These are phyloP conservation scores for Austrofundulus limnaeus DNA, from an alignment of 2,113 vertebrate species.

Conservation along the genomic window DNA sequence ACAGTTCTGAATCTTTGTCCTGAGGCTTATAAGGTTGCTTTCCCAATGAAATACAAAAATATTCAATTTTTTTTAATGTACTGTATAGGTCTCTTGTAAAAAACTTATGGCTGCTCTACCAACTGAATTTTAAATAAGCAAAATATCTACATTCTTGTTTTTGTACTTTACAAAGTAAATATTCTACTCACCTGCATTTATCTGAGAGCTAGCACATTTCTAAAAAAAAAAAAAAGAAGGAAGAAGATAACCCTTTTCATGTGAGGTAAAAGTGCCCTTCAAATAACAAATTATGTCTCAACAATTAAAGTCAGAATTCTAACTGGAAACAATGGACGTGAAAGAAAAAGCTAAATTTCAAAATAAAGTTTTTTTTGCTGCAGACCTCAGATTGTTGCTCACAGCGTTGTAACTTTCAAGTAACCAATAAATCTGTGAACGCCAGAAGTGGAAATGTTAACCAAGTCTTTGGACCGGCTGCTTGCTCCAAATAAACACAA, in stretches of 20 bases:
- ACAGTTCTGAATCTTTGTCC: not conserved
- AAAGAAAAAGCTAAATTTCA: no score
- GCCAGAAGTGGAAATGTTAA: not conserved
- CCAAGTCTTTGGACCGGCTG: not conserved
- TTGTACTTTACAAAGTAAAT: not conserved
- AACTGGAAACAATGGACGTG: not conserved
- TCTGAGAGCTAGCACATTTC: not conserved
- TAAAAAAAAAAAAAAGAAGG: slow-evolving; percentile 7
- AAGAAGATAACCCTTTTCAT: slow-evolving; percentile 10
- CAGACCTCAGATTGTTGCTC: not conserved
- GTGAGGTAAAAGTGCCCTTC: not conserved
- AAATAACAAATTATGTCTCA: slow-evolving; percentile 6
- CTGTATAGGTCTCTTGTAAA: not conserved
- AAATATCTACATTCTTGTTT: slow-evolving; percentile 2
- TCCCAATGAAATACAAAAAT: slow-evolving; percentile 1
- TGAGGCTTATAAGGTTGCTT: not conserved
- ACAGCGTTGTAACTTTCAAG: slow-evolving; percentile 8
- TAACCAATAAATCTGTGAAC: slow-evolving; percentile 14
- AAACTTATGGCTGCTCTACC: not conserved
- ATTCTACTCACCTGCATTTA: not conserved
- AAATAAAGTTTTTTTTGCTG: slow-evolving; percentile 3
- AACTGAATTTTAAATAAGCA: slow-evolving; percentile 1
- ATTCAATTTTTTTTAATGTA: no score
- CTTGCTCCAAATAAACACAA: slow-evolving; percentile 2
- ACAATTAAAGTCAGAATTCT: not conserved